A percentile compares a stretch with the other conserved stretches of the same genome.
phyloP scores from a whole-genome alignment of 1,140 invertebrate genomes.

The Heliothis virescens region DNA sequence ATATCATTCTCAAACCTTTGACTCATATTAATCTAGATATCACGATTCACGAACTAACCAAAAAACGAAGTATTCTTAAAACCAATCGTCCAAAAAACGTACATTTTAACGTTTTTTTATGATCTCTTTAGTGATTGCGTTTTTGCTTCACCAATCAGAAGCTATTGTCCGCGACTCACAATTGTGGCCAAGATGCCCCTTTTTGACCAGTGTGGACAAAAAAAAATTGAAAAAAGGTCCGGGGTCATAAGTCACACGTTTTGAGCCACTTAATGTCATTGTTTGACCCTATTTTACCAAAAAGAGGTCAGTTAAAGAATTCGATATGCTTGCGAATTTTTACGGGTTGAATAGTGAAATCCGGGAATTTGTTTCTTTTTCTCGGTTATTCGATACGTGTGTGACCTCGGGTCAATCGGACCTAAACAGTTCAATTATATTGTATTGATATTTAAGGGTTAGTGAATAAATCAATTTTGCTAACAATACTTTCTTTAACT shows the following conservation, averaged over 20 bases:
- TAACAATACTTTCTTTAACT: constrained; percentile 9
- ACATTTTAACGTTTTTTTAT: constrained; percentile 25
- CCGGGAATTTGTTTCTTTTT: constrained; percentile 69
- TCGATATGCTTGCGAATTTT: constrained; percentile 61
- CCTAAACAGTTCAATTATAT: constrained; percentile 48
- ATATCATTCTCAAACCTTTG: neutral
- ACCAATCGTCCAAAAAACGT: constrained; percentile 32
- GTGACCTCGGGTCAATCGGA: constrained; percentile 75
- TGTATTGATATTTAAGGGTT: constrained; percentile 40
- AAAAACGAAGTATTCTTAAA: constrained; percentile 28
- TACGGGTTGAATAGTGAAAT: constrained; percentile 58
- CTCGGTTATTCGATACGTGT: constrained; percentile 74
- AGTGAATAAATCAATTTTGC: constrained; percentile 29
- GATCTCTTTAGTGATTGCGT: constrained; percentile 50
- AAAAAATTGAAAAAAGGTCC: constrained; percentile 67
- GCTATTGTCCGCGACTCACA: constrained; percentile 69
- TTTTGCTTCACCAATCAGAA: constrained; percentile 73
- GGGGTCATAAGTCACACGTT: constrained; percentile 75
- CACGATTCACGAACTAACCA: constrained; percentile 19
- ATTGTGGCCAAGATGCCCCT: constrained; percentile 65
- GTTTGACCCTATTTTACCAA: constrained; percentile 64
- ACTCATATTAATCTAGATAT: constrained; percentile 11
- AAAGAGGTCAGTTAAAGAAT: constrained; percentile 70
- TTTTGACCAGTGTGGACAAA: constrained; percentile 61
- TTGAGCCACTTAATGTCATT: constrained; percentile 59